These are phyloP conservation scores for Epinephelus coioides DNA, from an alignment of 2,797 vertebrate species.

Conservation along the genomic window DNA sequence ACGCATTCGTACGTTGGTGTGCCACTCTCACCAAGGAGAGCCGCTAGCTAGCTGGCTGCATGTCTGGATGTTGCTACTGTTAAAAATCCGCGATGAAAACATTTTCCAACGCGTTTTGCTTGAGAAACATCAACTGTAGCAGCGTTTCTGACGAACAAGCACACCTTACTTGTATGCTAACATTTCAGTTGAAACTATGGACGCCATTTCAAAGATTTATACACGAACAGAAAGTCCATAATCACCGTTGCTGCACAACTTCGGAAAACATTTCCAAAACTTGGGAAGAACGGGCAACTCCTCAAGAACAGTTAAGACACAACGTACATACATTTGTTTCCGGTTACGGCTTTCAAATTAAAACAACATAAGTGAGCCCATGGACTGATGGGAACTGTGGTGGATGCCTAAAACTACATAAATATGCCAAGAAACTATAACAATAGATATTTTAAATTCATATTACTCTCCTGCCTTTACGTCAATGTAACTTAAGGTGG, in stretches of 20 bases:
- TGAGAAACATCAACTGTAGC: neutral
- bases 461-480: accelerated
- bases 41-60: conserved; percentile 65
- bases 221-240: neutral
- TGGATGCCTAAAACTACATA: too few relatives aligned
- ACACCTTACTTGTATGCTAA: neutral
- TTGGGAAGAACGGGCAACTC: conserved; percentile 42
- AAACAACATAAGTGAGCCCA: accelerated
- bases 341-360: conserved; percentile 45
- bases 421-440: accelerated
- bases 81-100: conserved; percentile 37
- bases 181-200: neutral
- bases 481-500: accelerated
- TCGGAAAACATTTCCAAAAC: conserved; percentile 60
- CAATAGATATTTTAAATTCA: accelerated
- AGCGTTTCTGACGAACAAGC: neutral
- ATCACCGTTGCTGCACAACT: neutral
- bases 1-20: conserved; percentile 67
- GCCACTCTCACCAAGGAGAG: conserved; percentile 56
- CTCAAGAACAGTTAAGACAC: accelerated
- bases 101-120: conserved; percentile 10
- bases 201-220: neutral
- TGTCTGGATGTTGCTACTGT: conserved; percentile 17
- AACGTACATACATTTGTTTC: neutral
- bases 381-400: accelerated